Evolutionary conservation across 2,113 vertebrate species (phyloP).

Genomic region (Bagarius yarrelli): DNA sequence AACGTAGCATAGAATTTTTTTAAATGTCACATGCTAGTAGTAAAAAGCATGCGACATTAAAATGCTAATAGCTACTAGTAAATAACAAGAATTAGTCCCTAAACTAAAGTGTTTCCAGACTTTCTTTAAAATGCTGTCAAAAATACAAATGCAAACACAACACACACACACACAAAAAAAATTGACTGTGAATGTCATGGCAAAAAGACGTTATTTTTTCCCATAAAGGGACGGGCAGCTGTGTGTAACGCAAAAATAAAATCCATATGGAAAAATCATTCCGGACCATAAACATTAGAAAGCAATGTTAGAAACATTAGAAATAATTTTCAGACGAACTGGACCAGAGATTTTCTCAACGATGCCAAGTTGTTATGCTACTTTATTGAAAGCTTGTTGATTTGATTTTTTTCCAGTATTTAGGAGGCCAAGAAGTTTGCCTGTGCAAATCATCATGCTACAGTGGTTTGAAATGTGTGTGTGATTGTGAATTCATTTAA

Average conservation of each 20-base stretch:
- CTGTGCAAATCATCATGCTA: background rate
- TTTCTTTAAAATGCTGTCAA: no score
- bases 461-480: background rate
- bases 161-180: no score
- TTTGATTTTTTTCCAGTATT: conserved; percentile 13
- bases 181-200: no score
- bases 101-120: no score
- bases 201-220: no score
- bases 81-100: no score
- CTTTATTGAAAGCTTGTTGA: background rate
- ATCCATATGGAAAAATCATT: conserved; percentile 7
- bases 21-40: no score
- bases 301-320: background rate
- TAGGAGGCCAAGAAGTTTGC: conserved; percentile 13
- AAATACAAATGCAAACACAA: no score
- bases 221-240: background rate
- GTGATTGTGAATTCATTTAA: background rate
- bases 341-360: conserved; percentile 12
- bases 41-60: no score
- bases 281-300: background rate
- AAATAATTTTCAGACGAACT: background rate
- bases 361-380: conserved; percentile 4
- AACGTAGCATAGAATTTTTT: no score
- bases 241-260: background rate
- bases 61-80: no score